Evolutionary conservation across 2,113 vertebrate species (phyloP).

Genomic region (Eubucco bourcierii): DNA sequence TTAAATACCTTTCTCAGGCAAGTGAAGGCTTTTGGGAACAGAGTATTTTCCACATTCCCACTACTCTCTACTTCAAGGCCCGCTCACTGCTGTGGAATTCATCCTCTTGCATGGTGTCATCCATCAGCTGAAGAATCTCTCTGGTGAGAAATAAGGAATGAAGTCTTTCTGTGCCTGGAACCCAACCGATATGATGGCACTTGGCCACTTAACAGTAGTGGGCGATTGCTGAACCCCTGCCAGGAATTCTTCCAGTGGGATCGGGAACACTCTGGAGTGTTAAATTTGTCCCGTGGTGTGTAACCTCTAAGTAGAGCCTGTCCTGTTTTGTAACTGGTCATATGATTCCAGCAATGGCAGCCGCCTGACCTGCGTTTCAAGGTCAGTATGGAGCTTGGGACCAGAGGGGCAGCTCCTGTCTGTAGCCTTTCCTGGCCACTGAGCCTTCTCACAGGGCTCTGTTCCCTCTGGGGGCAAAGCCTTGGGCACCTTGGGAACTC

Average conservation of each 20-base stretch:
- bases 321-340: conserved; percentile 37
- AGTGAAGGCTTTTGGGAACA: background rate
- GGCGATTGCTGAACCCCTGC: conserved; percentile 50
- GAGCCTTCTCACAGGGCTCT: rapidly evolving
- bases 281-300: conserved; percentile 37
- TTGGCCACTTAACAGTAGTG: conserved; percentile 36
- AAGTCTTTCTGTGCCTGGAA: background rate
- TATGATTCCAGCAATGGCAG: background rate
- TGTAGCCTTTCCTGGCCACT: background rate
- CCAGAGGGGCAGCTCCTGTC: background rate
- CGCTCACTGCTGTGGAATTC: background rate
- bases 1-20: background rate
- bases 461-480: background rate
- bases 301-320: conserved; percentile 14
- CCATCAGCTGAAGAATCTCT: background rate
- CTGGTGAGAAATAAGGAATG: background rate
- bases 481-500: rapidly evolving
- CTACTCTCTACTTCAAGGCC: background rate
- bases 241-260: conserved; percentile 57
- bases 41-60: background rate
- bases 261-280: background rate
- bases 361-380: background rate
- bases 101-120: background rate
- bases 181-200: background rate
- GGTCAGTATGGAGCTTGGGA: conserved; percentile 1